phyloP scores from a whole-genome alignment of 2,113 vertebrate species.

The Oryzias celebensis region DNA sequence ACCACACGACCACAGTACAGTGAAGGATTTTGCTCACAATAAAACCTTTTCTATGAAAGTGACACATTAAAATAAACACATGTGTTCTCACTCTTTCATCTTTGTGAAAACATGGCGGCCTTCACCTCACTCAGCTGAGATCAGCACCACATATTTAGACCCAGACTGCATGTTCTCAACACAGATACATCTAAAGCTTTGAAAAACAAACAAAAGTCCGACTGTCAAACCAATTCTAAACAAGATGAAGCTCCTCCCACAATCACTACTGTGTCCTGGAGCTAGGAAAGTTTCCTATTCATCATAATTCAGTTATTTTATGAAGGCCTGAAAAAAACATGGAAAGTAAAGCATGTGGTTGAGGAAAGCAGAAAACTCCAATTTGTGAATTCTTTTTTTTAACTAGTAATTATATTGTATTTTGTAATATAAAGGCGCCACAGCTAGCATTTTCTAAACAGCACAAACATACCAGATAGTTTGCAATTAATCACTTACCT shows the following conservation, averaged over 20 bases:
- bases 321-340: slow-evolving; percentile 8
- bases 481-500: slow-evolving; percentile 53
- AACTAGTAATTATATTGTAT: no score
- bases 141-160: slow-evolving; percentile 66
- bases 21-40: no score
- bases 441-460: background rate
- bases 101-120: slow-evolving; percentile 28
- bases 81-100: slow-evolving; percentile 16
- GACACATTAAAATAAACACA: slow-evolving; percentile 20
- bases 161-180: slow-evolving; percentile 28
- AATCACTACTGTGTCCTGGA: background rate
- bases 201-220: slow-evolving; percentile 21
- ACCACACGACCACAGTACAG: no score
- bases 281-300: background rate
- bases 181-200: slow-evolving; percentile 8
- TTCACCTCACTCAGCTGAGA: slow-evolving; percentile 51
- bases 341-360: background rate
- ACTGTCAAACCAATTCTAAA: background rate
- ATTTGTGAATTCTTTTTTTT: no score
- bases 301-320: slow-evolving; percentile 8
- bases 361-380: no score
- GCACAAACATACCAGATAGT: background rate
- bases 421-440: no score
- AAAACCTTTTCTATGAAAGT: background rate
- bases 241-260: no score